Percentiles rank a stretch among this genome's conserved stretches.
These are phyloP conservation scores for Ceratina australensis DNA, from an alignment of 1,140 invertebrate genomes.

Conservation along the genomic window DNA sequence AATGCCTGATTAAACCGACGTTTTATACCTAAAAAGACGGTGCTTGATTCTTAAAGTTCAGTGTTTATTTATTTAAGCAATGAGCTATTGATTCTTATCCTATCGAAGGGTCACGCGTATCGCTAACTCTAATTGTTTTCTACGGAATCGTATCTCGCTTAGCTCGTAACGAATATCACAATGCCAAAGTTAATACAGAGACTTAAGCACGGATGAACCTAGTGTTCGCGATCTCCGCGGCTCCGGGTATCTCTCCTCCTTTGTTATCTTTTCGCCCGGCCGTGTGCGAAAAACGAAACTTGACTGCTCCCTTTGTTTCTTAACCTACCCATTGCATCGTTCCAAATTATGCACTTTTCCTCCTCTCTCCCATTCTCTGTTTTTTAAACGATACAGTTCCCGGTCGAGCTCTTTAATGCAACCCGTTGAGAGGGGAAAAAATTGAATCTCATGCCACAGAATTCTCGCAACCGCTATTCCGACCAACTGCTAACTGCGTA, in stretches of 20 bases:
- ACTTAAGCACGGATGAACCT: conserved; percentile 26
- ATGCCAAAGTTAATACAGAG: conserved; percentile 5
- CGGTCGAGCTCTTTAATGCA: background rate
- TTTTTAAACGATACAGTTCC: background rate
- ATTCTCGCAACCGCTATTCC: background rate
- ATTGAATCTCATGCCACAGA: background rate
- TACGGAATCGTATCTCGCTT: background rate
- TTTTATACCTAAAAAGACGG: too few relatives aligned
- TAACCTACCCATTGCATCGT: background rate
- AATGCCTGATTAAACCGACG: too few relatives aligned
- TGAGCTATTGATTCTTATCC: background rate
- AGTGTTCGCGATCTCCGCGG: conserved; percentile 18
- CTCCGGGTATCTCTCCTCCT: background rate
- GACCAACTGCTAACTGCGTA: background rate
- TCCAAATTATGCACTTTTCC: background rate
- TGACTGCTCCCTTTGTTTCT: conserved; percentile 22
- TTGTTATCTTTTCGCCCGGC: conserved; percentile 5
- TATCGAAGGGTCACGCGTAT: too few relatives aligned
- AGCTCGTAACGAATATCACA: background rate
- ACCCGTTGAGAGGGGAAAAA: background rate
- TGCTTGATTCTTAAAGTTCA: too few relatives aligned
- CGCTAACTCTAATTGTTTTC: background rate
- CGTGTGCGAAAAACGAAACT: conserved; percentile 20
- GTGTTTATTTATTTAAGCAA: too few relatives aligned
- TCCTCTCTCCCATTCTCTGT: background rate